Evolutionary conservation across 2,797 vertebrate genomes (phyloP).

Genomic region (Callimico goeldii): DNA sequence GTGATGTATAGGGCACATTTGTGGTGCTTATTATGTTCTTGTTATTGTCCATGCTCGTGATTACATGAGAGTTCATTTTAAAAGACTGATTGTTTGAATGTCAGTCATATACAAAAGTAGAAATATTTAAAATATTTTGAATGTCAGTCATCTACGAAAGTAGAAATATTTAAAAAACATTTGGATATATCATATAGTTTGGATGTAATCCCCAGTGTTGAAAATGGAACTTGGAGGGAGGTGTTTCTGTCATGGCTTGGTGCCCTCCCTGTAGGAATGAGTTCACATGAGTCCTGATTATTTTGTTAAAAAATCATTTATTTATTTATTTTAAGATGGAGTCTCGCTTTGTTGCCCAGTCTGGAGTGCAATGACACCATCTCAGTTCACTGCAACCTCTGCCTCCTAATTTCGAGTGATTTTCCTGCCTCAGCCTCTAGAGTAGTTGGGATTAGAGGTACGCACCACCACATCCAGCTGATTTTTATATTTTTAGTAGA

Average conservation of each 20-base stretch:
- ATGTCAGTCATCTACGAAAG: background rate
- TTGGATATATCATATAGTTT: background rate
- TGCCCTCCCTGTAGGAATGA: background rate
- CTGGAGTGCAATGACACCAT: background rate
- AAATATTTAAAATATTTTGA: background rate
- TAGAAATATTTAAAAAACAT: background rate
- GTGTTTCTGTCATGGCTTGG: background rate
- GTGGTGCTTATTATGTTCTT: background rate
- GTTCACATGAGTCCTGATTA: no score
- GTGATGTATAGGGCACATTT: no score
- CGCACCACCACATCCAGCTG: background rate
- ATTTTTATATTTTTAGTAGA: background rate
- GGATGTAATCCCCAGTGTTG: background rate
- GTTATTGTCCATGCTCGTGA: background rate
- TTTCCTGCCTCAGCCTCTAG: background rate
- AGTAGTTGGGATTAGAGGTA: background rate
- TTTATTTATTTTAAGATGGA: background rate
- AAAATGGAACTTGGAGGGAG: background rate
- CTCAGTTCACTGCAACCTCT: background rate
- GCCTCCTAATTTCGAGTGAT: background rate
- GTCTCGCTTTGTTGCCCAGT: background rate
- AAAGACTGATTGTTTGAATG: background rate
- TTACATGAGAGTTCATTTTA: background rate
- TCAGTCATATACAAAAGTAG: background rate
- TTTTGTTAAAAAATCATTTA: background rate